Base-by-base conservation (phyloP, 2,797 vertebrate species). In the Halcyon chelicuti region DNA sequence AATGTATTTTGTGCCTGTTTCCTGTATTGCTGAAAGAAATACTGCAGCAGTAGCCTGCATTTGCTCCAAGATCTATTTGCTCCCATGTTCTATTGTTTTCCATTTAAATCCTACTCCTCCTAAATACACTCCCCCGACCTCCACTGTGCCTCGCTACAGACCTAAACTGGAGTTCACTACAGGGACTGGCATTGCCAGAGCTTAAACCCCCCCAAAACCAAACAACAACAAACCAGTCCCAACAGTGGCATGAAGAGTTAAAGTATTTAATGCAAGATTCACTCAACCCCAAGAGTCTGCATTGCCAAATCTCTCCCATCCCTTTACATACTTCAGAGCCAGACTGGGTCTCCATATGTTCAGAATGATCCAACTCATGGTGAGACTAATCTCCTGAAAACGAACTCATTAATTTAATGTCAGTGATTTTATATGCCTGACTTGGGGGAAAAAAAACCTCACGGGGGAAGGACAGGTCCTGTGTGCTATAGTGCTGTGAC, bases 361-460 rank as follows among this genome's bases (percentile, higher is more conserved):
- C 87, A 60, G 51, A 94, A 80, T 86, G 87, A 95, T 93, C 51
- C 73, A 86, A 9, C 35, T 65, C 79, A 80, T 78, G 60, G 89
- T 94, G 82, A 94, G 81, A 76, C 76, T 90, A 95, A 96, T 96
- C 65, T 92, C 80, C 92, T 10, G 47, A 84, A 89, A 95, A 95
- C 31, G 7, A 88, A 86, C 58, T 91, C 66, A 78, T 88, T 95
- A 86, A 85, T 88, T 80, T 90, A 78, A 75, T 31, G 46, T 54
- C 70, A 86, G 19, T 81, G 76, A 66, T 81, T 92, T 92, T 65
- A 44, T 75, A 49, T 54, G 44, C 42, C 58, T 84, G 79, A 86
- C 61, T 78, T 81, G 44, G 58, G 42, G 44, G 54, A 86, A 86
- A 70, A 85, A 15, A 61, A 39, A 33, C 8, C 19, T 91, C 39